A percentile compares a stretch with the other conserved stretches of the same genome.
phyloP scores from a whole-genome alignment of 2,888 invertebrate species.

The Nasonovia ribisnigri region DNA sequence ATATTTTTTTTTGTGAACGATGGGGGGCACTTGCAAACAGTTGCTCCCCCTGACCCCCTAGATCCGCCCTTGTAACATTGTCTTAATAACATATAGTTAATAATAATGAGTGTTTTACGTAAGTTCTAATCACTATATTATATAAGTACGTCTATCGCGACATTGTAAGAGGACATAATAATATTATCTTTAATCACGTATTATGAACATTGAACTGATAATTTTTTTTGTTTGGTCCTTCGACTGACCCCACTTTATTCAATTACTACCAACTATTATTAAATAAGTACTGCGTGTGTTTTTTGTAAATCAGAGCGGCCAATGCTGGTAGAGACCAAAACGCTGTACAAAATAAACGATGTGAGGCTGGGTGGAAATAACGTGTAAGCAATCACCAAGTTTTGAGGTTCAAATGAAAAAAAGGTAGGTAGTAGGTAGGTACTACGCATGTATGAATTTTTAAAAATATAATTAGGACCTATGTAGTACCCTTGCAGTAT shows the following conservation, averaged over 20 bases:
- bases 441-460: background rate
- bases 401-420: background rate
- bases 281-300: background rate
- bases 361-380: background rate
- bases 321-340: background rate
- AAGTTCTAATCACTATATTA: background rate
- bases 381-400: background rate
- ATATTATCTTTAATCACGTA: background rate
- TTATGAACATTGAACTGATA: background rate
- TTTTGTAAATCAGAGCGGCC: background rate
- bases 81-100: background rate
- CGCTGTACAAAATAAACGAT: background rate
- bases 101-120: background rate
- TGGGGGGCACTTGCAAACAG: too few relatives aligned
- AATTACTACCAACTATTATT: background rate
- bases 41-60: too few relatives aligned
- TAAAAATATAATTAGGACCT: background rate
- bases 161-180: background rate
- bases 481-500: background rate
- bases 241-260: background rate
- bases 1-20: too few relatives aligned
- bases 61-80: too few relatives aligned
- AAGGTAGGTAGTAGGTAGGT: background rate
- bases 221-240: background rate
- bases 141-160: background rate